Conservation (phyloP, 2,888 invertebrate species). For the Noctua janthe region DNA sequence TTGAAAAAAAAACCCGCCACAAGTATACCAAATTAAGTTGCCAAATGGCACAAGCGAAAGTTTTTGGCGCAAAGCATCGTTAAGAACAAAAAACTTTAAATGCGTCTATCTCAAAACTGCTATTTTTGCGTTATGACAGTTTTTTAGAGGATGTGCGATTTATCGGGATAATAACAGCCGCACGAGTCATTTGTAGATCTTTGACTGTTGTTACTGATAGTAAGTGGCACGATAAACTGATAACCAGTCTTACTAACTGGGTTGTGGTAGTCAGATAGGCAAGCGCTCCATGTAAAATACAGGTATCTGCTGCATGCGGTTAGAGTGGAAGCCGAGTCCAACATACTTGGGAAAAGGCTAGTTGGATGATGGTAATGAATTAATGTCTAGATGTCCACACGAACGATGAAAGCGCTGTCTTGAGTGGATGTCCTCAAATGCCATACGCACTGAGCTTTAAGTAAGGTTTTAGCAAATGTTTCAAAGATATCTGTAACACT, state of each 20-base stretch:
- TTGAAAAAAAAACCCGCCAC: too few species aligned
- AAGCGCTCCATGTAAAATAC: background rate
- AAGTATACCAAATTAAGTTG: too few species aligned
- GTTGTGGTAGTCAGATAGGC: background rate
- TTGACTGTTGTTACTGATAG: background rate
- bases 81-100: too few species aligned
- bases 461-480: background rate
- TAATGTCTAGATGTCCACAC: background rate
- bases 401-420: background rate
- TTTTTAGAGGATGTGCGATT: too few species aligned
- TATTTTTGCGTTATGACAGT: too few species aligned
- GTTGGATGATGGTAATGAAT: background rate
- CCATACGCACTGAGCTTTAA: background rate
- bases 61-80: too few species aligned
- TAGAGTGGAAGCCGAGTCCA: background rate
- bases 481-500: background rate
- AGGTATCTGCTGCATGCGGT: background rate
- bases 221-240: background rate
- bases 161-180: too few species aligned
- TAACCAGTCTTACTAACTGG: background rate
- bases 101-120: too few species aligned
- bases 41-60: too few species aligned
- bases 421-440: constrained; percentile 1
- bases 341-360: background rate
- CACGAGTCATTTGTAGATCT: background rate